Evolutionary conservation across 2,888 invertebrate species (phyloP), one percentile per base, ranked within the genome.

Genomic region (Cordylochernes scorpioides): DNA sequence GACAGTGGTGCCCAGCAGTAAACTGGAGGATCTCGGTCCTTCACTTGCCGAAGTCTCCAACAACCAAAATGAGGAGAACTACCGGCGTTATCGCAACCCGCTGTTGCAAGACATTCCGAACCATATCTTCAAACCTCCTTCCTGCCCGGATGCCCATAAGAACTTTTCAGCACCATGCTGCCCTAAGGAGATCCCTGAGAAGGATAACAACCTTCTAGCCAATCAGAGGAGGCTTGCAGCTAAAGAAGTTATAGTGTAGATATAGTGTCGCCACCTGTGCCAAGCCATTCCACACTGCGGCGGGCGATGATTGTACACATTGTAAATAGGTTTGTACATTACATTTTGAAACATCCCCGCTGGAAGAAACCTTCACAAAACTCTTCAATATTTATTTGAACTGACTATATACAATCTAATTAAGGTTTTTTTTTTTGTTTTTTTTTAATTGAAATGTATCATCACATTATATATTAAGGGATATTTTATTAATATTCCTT

Each of bases 1-100:
- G 5, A 3, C 29, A 12, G 5, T 10, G 10, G 17, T 17, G 12
- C 25, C 8, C 5, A 24, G 24, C 22, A 24, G 17, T n/a, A 34
- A 30, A 30, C 28, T 25, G 10, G 36, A 42, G 9, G 38, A 42
- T 18, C 36, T 42, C 22, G 41, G 42, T 15, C 33, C 38, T 13
- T n/a, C n/a, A n/a, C n/a, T n/a, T n/a, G 46, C 49, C 27, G 77
- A 78, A 48, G 78, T 78, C 51, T 73, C 78, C 3, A 82, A 82
- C 53, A 82, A 82, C 53, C 80, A 82, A 54, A 80, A 78, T 52
- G 77, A 78, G 49, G 80, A 82, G 53, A 80, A 78, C 50, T 59
- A 82, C 33, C 63, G 78, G 29, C 64, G 77, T 39, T 74, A 72
- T 53, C 45, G 49, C 27, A 75, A 75, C 55, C 72, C 74, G 4